phyloP scores from a whole-genome alignment of 2,888 invertebrate genomes.

The Pseudanteris insignis region DNA sequence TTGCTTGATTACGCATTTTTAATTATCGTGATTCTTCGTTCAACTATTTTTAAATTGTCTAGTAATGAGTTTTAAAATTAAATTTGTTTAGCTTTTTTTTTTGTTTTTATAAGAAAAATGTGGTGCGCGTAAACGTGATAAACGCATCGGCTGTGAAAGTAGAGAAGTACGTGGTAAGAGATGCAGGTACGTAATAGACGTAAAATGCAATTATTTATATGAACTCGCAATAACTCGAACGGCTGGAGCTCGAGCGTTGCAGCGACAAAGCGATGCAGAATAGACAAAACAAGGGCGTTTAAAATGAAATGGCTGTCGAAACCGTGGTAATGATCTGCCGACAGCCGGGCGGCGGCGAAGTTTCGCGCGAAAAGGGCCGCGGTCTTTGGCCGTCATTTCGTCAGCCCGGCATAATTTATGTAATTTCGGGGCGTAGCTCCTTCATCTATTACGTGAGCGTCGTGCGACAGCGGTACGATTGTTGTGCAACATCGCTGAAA shows the following conservation, averaged over 20 bases:
- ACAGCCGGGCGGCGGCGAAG: constrained; percentile 25
- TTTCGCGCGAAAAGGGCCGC: constrained; percentile 32
- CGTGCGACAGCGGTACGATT: constrained; percentile 50
- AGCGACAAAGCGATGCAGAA: constrained; percentile 27
- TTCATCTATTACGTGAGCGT: constrained; percentile 41
- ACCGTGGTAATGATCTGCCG: constrained; percentile 36
- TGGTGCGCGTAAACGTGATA: too few relatives aligned
- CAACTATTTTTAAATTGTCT: too few relatives aligned
- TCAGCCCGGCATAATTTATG: constrained; percentile 52
- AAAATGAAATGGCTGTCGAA: constrained; percentile 35
- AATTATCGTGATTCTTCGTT: too few relatives aligned
- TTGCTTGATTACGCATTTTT: too few relatives aligned
- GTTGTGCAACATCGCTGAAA: constrained; percentile 65
- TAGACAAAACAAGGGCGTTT: constrained; percentile 28
- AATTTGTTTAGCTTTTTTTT: too few relatives aligned
- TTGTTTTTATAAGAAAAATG: too few relatives aligned
- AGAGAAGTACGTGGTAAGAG: too few relatives aligned
- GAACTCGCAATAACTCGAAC: constrained; percentile 19
- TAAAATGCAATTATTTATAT: constrained; percentile 26
- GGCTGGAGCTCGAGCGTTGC: constrained; percentile 3
- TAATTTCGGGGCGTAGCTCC: constrained; percentile 44
- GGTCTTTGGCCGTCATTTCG: constrained; percentile 46
- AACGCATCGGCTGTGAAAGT: too few relatives aligned
- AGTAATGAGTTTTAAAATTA: too few relatives aligned
- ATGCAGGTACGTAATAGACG: too few relatives aligned